Conservation (phyloP, 2,113 vertebrate species). For the Dasyurus viverrinus region DNA sequence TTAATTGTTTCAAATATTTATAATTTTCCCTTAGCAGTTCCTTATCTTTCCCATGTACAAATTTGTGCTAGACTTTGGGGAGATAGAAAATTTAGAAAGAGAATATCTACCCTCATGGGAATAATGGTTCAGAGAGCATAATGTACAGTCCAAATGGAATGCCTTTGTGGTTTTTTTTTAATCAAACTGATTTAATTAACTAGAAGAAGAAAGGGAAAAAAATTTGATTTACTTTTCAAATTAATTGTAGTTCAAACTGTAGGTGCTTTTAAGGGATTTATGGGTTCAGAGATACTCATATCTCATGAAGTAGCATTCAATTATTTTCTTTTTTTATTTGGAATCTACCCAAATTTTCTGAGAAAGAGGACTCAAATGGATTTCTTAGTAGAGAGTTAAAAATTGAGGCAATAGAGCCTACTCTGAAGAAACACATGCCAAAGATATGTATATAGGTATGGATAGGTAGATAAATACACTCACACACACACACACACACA, state of each 20-base stretch:
- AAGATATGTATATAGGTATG: not conserved
- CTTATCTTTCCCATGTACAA: not conserved
- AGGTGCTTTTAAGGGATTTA: slow-evolving; percentile 38
- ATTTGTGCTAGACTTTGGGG: not conserved
- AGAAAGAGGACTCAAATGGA: not conserved
- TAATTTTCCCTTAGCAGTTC: not conserved
- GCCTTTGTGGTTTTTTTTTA: not conserved
- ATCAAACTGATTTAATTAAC: not conserved
- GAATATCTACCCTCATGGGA: not conserved
- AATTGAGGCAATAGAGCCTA: not conserved
- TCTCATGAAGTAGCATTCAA: slow-evolving; percentile 3
- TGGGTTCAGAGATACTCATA: not conserved
- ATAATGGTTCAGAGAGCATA: not conserved
- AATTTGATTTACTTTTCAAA: slow-evolving; percentile 27
- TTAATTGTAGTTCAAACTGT: slow-evolving; percentile 46
- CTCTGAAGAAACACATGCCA: not conserved
- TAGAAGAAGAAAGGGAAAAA: not conserved
- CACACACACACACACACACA: too few species aligned
- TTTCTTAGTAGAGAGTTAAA: not conserved
- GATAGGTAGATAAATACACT: too few species aligned
- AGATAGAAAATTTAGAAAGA: not conserved
- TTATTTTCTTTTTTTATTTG: slow-evolving; percentile 25
- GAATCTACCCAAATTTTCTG: slow-evolving; percentile 35
- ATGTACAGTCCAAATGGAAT: not conserved
- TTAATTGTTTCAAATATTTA: not conserved